A percentile compares a stretch with the other conserved stretches of the same genome.
These are phyloP conservation scores for Euspilapteryx auroguttella DNA, from an alignment of 2,888 invertebrate species.

Conservation along the genomic window DNA sequence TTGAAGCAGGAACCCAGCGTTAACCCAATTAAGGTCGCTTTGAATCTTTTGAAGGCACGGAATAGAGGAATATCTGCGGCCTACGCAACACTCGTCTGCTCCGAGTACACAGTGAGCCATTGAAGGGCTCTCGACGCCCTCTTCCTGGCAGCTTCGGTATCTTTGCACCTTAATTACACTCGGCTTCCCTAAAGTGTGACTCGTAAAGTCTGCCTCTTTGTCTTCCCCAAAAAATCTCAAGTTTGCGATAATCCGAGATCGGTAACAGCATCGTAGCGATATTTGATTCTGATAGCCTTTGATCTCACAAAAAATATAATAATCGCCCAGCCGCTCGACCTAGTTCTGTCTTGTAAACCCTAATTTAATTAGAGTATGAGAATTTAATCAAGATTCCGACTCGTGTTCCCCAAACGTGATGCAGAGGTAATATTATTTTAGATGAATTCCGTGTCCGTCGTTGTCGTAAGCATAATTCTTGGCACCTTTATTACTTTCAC, in stretches of 20 bases:
- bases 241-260: constrained; percentile 14
- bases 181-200: constrained; percentile 29
- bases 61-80: constrained; percentile 29
- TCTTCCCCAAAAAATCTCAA: constrained; percentile 2
- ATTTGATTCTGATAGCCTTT: too few relatives aligned
- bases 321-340: too few relatives aligned
- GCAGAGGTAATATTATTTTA: too few relatives aligned
- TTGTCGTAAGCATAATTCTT: constrained; percentile 1
- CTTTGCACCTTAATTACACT: constrained; percentile 59
- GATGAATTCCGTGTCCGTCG: constrained; percentile 4
- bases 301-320: too few relatives aligned
- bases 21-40: constrained; percentile 42
- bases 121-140: constrained; percentile 37
- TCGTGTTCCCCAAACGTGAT: too few relatives aligned
- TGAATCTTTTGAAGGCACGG: constrained; percentile 44
- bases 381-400: too few relatives aligned
- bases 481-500: constrained; percentile 10
- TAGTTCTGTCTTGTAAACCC: too few relatives aligned
- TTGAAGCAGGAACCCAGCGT: constrained; percentile 14
- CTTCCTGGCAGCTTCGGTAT: constrained; percentile 46
- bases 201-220: constrained; percentile 5
- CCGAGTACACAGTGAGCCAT: constrained; percentile 43
- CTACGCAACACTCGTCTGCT: constrained; percentile 47
- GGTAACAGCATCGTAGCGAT: too few relatives aligned
- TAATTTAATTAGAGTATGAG: too few relatives aligned